Conservation (phyloP, 2,113 vertebrate genomes). For the Pavo muticus region DNA sequence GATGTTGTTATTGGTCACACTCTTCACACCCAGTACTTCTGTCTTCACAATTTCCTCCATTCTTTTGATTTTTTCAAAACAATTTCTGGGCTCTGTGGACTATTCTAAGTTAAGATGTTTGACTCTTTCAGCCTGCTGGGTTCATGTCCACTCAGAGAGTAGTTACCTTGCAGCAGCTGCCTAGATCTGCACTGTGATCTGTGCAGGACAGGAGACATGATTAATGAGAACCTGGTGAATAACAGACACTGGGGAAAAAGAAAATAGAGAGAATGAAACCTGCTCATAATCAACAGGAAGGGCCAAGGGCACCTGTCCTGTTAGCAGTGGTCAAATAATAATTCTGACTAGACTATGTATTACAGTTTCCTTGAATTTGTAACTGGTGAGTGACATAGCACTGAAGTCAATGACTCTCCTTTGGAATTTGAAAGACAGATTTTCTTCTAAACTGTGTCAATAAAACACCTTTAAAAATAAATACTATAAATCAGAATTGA, state of each 20-base stretch:
- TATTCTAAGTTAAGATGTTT: not conserved
- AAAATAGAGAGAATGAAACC: not conserved
- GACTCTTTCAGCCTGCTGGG: not conserved
- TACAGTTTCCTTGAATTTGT: not conserved
- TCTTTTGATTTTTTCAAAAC: not conserved
- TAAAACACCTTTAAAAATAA: not conserved
- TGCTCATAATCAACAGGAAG: conserved; percentile 32
- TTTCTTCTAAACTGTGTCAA: conserved; percentile 9
- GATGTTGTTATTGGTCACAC: not conserved
- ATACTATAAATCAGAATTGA: not conserved
- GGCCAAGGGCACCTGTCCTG: conserved; percentile 52
- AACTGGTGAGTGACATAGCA: not conserved
- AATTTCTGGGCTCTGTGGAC: not conserved
- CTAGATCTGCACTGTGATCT: not conserved
- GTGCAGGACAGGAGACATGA: not conserved
- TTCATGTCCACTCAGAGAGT: not conserved
- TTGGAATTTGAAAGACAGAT: conserved; percentile 26
- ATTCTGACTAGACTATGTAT: not conserved
- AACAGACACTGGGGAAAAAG: not conserved
- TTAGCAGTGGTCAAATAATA: conserved; percentile 45
- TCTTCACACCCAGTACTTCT: not conserved
- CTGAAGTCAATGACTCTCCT: not conserved
- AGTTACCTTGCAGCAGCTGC: not conserved
- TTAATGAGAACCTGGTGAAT: conserved; percentile 29
- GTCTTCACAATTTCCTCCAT: accelerated